These are phyloP conservation scores for Equus quagga DNA, from an alignment of 2,113 vertebrate species.

Conservation along the genomic window DNA sequence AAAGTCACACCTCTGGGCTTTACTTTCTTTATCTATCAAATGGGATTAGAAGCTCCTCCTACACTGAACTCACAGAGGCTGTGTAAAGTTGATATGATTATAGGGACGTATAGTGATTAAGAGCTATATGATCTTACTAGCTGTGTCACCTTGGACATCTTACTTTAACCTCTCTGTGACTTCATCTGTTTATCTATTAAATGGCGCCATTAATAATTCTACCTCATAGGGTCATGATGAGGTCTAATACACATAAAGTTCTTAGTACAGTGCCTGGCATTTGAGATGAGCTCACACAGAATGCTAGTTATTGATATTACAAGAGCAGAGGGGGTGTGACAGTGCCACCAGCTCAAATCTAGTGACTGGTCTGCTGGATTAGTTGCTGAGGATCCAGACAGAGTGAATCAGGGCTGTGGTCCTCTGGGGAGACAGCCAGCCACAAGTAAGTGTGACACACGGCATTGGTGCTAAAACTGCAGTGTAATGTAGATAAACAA, in stretches of 20 bases:
- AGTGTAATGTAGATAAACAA: neutral
- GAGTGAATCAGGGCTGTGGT: neutral
- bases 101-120: neutral
- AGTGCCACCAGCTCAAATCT: neutral
- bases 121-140: neutral
- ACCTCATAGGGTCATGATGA: neutral
- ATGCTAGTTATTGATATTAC: neutral
- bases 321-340: neutral
- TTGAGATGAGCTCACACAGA: neutral
- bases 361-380: neutral
- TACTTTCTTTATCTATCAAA: neutral
- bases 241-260: neutral
- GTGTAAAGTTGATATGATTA: neutral
- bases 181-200: neutral
- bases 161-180: neutral
- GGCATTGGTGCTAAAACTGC: neutral
- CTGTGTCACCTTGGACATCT: neutral
- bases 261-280: neutral
- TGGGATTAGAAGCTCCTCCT: neutral
- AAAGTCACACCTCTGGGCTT: neutral
- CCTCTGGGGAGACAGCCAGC: neutral
- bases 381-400: neutral
- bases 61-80: neutral
- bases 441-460: neutral
- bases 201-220: constrained; percentile 14